Base-by-base conservation (phyloP, 1,140 invertebrate genomes). In the Drosophila orosa region DNA sequence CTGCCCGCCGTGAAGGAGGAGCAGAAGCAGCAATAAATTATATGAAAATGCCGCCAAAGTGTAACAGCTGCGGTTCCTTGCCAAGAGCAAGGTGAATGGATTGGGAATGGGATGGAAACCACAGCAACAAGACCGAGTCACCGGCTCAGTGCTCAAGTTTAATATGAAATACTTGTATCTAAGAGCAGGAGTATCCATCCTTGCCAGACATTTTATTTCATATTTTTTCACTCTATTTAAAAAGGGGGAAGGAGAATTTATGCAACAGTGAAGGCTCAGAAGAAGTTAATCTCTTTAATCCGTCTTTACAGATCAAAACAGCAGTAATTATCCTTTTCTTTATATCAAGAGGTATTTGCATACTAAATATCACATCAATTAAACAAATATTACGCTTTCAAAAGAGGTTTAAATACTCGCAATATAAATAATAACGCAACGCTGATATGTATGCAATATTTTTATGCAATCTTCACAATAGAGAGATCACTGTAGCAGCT, bases 11-110 rank as follows among this genome's bases (percentile, higher is more conserved):
- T 60, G 59, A 44, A 66, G 45, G 74, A 63, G 22, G 6, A 13
- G 5, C 9, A 19, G 39, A 22, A 29, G 69, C 12, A 31, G 84
- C 77, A 87, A 87, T 87, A 87, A 87, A 87, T 87, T 87, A 87
- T 89, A 87, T 80, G 80, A 87, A 83, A 87, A 83, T 78, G 84
- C 84, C 84, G 80, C 84, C 73, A 89, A 87, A 87, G 84, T 84
- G 77, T 80, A 87, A 77, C 84, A 87, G 84, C 84, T 87, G 84
- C 69, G 83, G 79, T 78, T 76, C 66, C 66, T 60, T 57, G 71
- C 80, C 74, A 68, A 15, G 45, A 60, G 55, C 48, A 48, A 48
- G 35, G 59, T 69, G 47, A 27, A 24, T 17, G 55, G 63, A 29
- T 59, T 27, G 39, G 25, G 37, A 33, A 3, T 29, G 37, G 55